Percentiles rank a stretch among this genome's conserved stretches.
Evolutionary conservation across 2,888 invertebrate genomes (phyloP).

Genomic region (Oxytorus armatus): DNA sequence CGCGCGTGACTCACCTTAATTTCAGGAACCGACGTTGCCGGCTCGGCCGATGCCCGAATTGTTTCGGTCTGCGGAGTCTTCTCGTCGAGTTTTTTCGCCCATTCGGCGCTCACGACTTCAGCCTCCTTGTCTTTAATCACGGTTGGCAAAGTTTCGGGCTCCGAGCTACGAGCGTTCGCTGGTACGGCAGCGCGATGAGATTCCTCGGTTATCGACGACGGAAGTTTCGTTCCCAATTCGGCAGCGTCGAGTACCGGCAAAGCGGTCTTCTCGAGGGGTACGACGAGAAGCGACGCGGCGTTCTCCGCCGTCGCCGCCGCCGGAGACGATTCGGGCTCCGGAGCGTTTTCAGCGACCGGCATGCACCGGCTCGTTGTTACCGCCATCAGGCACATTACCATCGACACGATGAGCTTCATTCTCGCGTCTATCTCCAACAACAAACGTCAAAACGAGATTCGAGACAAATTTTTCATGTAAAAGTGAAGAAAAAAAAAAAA

Average conservation of each 20-base stretch:
- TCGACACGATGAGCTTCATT: conserved; percentile 84
- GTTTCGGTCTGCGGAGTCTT: too few relatives aligned
- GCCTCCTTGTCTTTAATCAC: conserved; percentile 49
- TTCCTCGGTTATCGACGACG: conserved; percentile 63
- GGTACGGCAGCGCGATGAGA: conserved; percentile 58
- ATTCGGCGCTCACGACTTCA: conserved; percentile 13
- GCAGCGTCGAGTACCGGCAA: conserved; percentile 68
- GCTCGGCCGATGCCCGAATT: background rate
- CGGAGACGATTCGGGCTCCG: conserved; percentile 51
- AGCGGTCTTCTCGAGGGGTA: conserved; percentile 75
- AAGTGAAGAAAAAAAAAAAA: too few relatives aligned
- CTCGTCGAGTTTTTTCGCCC: conserved; percentile 20
- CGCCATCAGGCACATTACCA: conserved; percentile 86
- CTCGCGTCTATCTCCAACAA: conserved; percentile 80
- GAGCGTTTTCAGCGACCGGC: conserved; percentile 83
- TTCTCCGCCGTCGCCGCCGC: conserved; percentile 34
- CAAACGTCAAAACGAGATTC: too few relatives aligned
- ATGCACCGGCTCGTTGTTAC: conserved; percentile 86
- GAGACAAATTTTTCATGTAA: too few relatives aligned
- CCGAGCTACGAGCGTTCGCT: conserved; percentile 25
- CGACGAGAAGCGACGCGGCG: conserved; percentile 68
- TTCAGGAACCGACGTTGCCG: background rate
- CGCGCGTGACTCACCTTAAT: background rate
- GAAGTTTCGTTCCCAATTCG: conserved; percentile 78
- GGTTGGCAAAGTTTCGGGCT: background rate